These are phyloP conservation scores for Mythimna loreyi DNA, from an alignment of 2,888 invertebrate species.

Conservation along the genomic window DNA sequence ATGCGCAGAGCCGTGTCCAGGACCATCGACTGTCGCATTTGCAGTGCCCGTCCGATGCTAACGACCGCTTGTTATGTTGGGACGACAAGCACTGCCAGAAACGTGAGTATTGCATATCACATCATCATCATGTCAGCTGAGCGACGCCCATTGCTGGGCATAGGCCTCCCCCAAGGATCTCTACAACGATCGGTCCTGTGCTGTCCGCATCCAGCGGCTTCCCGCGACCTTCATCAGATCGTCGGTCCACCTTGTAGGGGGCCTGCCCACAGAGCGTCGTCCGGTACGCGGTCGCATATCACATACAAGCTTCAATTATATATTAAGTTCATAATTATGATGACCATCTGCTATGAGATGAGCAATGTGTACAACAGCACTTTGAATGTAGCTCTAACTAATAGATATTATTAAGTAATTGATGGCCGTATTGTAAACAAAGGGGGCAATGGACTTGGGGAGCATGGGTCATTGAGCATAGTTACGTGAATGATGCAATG, in stretches of 20 bases:
- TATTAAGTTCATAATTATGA: not conserved
- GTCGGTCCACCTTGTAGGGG: too few relatives aligned
- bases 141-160: too few relatives aligned
- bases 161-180: too few relatives aligned
- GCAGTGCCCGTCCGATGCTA: conserved; percentile 81
- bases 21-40: conserved; percentile 71
- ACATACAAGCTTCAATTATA: conserved; percentile 4
- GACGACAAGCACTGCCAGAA: conserved; percentile 95
- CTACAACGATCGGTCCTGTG: too few relatives aligned
- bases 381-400: conserved; percentile 23
- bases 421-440: conserved; percentile 46
- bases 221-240: too few relatives aligned
- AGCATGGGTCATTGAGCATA: conserved; percentile 46
- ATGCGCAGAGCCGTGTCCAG: conserved; percentile 79
- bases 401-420: conserved; percentile 36
- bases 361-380: not conserved
- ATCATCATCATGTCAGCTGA: too few relatives aligned
- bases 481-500: conserved; percentile 43
- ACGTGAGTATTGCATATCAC: conserved; percentile 80
- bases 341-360: not conserved
- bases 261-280: too few relatives aligned
- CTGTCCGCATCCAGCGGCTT: too few relatives aligned
- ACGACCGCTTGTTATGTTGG: conserved; percentile 94
- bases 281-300: too few relatives aligned
- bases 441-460: conserved; percentile 48